These are phyloP conservation scores for Anser brachyrhynchus DNA, from an alignment of 2,113 vertebrate genomes.

Conservation along the genomic window DNA sequence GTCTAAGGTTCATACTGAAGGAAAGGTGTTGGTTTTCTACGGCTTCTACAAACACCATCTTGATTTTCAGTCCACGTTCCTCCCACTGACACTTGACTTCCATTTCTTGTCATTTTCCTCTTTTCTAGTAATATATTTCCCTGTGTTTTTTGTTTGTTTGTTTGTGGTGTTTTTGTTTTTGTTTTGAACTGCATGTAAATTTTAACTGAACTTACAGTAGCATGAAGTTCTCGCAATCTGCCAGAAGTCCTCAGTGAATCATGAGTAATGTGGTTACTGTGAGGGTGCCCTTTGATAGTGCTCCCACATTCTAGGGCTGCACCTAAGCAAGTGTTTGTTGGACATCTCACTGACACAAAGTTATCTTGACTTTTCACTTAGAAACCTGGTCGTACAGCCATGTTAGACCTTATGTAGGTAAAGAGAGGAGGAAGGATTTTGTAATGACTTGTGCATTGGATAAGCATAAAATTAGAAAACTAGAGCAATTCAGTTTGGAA, in stretches of 20 bases:
- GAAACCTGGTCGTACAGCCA: not conserved
- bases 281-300: not conserved
- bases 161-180: no score
- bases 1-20: not conserved
- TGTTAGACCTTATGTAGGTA: fast-evolving
- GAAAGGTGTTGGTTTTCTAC: not conserved
- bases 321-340: not conserved
- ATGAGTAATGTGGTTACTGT: fast-evolving
- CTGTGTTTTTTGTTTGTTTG: not conserved
- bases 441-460: fast-evolving
- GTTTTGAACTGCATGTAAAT: not conserved
- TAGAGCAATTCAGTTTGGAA: not conserved
- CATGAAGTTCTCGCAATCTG: not conserved
- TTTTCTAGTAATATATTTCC: not conserved
- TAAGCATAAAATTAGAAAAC: not conserved
- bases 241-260: not conserved
- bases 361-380: not conserved
- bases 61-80: not conserved
- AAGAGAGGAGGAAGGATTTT: not conserved
- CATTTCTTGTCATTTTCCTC: not conserved
- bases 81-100: not conserved
- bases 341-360: not conserved
- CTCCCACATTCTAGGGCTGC: not conserved
- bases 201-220: not conserved
- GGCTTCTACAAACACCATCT: not conserved